A percentile compares a stretch with the other conserved stretches of the same genome.
phyloP scores from a whole-genome alignment of 2,888 invertebrate species.

The Sesamia inferens region DNA sequence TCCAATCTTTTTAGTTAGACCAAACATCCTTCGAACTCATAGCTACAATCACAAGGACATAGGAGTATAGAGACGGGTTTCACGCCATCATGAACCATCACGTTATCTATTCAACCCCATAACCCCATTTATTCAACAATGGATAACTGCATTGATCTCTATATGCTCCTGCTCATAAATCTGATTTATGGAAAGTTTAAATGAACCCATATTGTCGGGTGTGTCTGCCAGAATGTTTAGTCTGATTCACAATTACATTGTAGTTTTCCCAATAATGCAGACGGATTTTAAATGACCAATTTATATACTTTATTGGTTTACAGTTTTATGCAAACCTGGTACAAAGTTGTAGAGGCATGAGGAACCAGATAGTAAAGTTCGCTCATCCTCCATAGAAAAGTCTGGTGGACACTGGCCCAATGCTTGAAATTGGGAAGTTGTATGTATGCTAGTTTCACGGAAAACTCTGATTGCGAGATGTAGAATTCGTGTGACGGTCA shows the following conservation, averaged over 20 bases:
- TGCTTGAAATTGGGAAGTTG: too few species aligned
- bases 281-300: neutral
- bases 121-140: conserved; percentile 8
- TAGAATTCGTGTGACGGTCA: too few species aligned
- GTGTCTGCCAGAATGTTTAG: conserved; percentile 33
- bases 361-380: too few species aligned
- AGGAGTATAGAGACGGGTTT: neutral
- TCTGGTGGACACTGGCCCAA: too few species aligned
- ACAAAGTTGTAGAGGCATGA: too few species aligned
- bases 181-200: conserved; percentile 43
- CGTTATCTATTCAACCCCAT: conserved; percentile 18
- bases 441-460: too few species aligned
- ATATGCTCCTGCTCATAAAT: conserved; percentile 53
- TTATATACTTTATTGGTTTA: neutral
- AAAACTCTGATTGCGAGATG: too few species aligned
- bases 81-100: neutral
- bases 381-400: too few species aligned
- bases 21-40: neutral
- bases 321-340: neutral
- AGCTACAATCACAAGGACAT: neutral
- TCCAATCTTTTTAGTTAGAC: neutral
- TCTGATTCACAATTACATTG: neutral
- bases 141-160: conserved; percentile 38
- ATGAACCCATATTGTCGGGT: conserved; percentile 25
- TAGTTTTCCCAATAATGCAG: neutral